Evolutionary conservation across 2,888 invertebrate species (phyloP).

Genomic region (Ctenicera cuprea): DNA sequence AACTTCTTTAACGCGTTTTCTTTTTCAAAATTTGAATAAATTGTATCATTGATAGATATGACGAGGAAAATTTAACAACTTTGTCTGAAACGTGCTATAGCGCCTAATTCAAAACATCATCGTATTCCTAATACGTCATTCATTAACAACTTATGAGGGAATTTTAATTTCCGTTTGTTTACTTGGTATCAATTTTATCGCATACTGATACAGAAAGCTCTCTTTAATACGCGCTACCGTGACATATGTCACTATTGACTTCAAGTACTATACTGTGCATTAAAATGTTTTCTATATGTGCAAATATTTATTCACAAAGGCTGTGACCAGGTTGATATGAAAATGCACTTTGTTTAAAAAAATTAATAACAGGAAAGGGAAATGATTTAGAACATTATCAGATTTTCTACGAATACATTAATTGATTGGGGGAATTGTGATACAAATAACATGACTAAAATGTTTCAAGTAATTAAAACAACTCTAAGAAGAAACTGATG

Average conservation of each 20-base stretch:
- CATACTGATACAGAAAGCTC: conserved; percentile 8
- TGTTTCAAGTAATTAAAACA: no score
- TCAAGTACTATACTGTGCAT: conserved; percentile 37
- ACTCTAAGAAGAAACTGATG: no score
- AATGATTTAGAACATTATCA: no score
- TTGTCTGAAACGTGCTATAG: no score
- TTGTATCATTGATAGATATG: no score
- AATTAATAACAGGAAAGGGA: neutral
- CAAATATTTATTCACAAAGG: conserved; percentile 25
- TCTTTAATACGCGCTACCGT: conserved; percentile 24
- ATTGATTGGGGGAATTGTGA: neutral
- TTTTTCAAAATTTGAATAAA: no score
- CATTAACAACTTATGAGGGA: conserved; percentile 12
- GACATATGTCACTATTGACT: conserved; percentile 38
- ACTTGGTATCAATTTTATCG: conserved; percentile 23
- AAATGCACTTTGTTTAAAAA: neutral
- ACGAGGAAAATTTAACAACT: no score
- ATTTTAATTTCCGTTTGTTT: conserved; percentile 23
- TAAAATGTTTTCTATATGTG: conserved; percentile 32
- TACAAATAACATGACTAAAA: no score
- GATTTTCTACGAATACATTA: neutral
- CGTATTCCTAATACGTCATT: conserved; percentile 28
- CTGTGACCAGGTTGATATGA: neutral
- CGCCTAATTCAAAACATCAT: no score
- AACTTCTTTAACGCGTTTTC: no score